A percentile compares a stretch with the other conserved stretches of the same genome.
These are phyloP conservation scores for Anoncus sp. DNA, from an alignment of 2,888 invertebrate genomes.

Conservation along the genomic window DNA sequence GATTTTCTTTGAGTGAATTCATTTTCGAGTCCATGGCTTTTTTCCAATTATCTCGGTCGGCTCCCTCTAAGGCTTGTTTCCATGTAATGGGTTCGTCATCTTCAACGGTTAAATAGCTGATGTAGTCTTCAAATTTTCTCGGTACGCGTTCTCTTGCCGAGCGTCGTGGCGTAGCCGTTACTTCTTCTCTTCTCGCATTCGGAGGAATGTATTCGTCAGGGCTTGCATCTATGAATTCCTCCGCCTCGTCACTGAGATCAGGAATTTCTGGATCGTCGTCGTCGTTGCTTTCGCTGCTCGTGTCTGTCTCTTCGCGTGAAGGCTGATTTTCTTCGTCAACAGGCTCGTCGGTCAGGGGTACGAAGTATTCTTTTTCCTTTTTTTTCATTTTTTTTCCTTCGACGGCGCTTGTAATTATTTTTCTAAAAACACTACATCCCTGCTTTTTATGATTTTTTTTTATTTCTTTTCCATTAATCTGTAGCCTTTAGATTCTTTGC, in stretches of 20 bases:
- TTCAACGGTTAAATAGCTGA: too few relatives aligned
- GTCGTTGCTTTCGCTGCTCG: background rate
- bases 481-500: conserved; percentile 18
- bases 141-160: conserved; percentile 14
- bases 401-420: background rate
- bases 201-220: background rate
- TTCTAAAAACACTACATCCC: conserved; percentile 37
- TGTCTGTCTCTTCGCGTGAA: background rate
- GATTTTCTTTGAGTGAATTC: too few relatives aligned
- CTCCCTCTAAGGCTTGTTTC: too few relatives aligned
- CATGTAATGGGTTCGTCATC: too few relatives aligned
- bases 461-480: conserved; percentile 16
- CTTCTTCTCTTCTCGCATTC: too few relatives aligned
- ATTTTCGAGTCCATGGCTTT: conserved; percentile 31
- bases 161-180: conserved; percentile 2
- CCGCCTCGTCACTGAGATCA: background rate
- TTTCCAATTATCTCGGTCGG: background rate
- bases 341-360: too few relatives aligned
- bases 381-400: too few relatives aligned
- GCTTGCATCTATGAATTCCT: background rate
- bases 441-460: conserved; percentile 16
- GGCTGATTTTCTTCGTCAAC: too few relatives aligned
- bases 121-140: background rate
- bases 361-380: too few relatives aligned
- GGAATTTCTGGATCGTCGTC: conserved; percentile 1